Conservation (phyloP, 2,113 vertebrate species). For the Hemicordylus capensis region DNA sequence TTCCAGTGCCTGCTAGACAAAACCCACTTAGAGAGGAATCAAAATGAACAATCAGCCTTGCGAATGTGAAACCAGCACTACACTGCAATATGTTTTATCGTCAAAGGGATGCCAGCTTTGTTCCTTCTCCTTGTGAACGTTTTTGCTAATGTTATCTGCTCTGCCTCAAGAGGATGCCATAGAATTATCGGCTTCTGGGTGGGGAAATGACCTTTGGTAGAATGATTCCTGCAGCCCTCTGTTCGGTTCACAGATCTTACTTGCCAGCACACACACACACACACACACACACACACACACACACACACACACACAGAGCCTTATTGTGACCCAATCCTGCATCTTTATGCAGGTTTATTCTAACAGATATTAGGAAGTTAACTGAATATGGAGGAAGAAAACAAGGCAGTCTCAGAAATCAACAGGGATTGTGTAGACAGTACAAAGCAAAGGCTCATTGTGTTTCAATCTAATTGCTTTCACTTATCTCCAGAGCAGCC, state of each 20-base stretch:
- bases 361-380: background rate
- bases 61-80: conserved; percentile 5
- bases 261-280: background rate
- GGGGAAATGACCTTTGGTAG: background rate
- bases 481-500: background rate
- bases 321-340: conserved; percentile 13
- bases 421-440: background rate
- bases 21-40: conserved; percentile 22
- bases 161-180: background rate
- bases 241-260: background rate
- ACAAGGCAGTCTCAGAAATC: conserved; percentile 20
- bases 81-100: background rate
- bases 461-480: conserved; percentile 37
- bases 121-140: background rate
- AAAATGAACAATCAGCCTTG: conserved; percentile 7
- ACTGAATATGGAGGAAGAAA: conserved; percentile 14
- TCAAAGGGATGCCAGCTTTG: background rate
- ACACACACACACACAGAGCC: background rate
- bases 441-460: conserved; percentile 27
- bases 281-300: background rate
- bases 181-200: background rate
- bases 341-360: conserved; percentile 21
- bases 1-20: background rate
- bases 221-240: background rate
- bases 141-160: conserved; percentile 2